Percentiles rank a stretch among this genome's conserved stretches.
phyloP scores from a whole-genome alignment of 2,888 invertebrate species.

The Cerastis leucographa region DNA sequence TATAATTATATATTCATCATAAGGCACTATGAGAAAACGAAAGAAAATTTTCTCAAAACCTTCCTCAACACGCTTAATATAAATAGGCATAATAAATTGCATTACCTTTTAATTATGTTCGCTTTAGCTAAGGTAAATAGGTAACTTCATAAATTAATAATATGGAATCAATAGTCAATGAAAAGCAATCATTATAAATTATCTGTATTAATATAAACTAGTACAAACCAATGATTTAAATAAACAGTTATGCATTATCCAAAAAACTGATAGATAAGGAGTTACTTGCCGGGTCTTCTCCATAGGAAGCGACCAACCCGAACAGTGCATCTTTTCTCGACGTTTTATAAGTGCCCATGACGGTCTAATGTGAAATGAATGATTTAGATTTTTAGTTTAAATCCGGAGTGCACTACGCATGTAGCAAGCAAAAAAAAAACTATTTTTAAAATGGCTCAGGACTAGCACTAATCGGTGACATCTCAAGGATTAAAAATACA shows the following conservation, averaged over 20 bases:
- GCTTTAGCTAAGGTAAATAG: not conserved
- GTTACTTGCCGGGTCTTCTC: no score
- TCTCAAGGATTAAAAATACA: constrained; percentile 27
- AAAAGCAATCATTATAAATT: not conserved
- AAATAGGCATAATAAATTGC: constrained; percentile 8
- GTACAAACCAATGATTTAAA: not conserved
- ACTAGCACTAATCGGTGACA: not conserved
- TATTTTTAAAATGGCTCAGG: not conserved
- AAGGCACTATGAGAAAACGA: not conserved
- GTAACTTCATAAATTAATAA: not conserved
- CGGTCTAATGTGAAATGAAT: no score
- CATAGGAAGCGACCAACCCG: no score
- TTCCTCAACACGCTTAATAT: not conserved
- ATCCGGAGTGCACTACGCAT: no score
- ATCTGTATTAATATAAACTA: not conserved
- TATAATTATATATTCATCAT: not conserved
- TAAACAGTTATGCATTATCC: not conserved
- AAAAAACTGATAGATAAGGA: not conserved
- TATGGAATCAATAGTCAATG: constrained; percentile 3
- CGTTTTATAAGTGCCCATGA: no score
- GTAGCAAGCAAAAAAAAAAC: no score
- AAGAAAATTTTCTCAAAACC: constrained; percentile 35
- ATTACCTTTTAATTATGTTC: constrained; percentile 2
- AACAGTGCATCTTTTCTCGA: no score
- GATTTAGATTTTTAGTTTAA: no score